Evolutionary conservation across 2,113 vertebrate genomes (phyloP).

Genomic region (Machaerirhynchus nigripectus): DNA sequence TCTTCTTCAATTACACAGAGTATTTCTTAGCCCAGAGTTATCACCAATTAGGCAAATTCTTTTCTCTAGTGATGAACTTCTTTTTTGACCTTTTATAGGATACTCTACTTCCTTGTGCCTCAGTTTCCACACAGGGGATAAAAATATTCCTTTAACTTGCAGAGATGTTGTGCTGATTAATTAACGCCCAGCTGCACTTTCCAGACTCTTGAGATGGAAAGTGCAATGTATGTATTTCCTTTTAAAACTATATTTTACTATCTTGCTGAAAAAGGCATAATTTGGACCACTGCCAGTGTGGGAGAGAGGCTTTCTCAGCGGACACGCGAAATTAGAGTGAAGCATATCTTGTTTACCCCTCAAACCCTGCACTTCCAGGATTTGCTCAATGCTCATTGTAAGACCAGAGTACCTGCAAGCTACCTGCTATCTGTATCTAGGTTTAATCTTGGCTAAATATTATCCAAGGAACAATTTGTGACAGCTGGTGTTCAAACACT

Average conservation of each 20-base stretch:
- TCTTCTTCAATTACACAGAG: background rate
- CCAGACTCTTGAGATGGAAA: slow-evolving; percentile 4
- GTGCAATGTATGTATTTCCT: background rate
- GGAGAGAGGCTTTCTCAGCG: background rate
- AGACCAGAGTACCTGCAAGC: background rate
- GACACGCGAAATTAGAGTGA: background rate
- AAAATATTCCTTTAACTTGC: background rate
- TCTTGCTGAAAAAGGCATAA: background rate
- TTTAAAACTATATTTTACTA: background rate
- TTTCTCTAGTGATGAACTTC: background rate
- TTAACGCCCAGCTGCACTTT: background rate
- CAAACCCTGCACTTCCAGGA: background rate
- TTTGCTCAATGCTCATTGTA: background rate
- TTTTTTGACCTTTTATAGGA: background rate
- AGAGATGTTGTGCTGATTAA: background rate
- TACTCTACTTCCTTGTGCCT: background rate
- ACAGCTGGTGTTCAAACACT: slow-evolving; percentile 44
- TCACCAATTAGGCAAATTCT: background rate
- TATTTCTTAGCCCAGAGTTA: background rate
- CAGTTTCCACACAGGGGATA: background rate
- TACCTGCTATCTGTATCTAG: background rate
- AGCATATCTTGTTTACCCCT: background rate
- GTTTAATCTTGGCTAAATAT: slow-evolving; percentile 26
- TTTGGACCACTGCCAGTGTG: background rate
- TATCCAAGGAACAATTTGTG: slow-evolving; percentile 14